phyloP scores from a whole-genome alignment of 1,140 invertebrate genomes.

The Tetramorium simillimum region DNA sequence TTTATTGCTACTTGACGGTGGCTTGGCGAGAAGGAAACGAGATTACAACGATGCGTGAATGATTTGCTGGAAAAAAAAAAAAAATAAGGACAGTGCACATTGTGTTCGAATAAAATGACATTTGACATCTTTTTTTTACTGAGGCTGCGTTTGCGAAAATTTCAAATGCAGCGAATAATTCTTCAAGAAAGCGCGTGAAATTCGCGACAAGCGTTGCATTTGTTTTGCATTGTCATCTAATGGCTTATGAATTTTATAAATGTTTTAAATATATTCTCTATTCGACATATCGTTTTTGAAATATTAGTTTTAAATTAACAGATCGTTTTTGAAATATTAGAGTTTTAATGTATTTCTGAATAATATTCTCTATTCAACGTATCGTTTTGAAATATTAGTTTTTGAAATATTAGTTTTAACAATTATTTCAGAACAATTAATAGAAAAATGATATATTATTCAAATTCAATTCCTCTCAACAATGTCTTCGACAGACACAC shows the following conservation, averaged over 20 bases:
- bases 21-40: constrained; percentile 13
- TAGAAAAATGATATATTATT: neutral
- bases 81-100: neutral
- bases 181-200: neutral
- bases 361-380: neutral
- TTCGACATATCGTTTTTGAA: neutral
- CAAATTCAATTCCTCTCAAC: neutral
- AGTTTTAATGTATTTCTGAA: neutral
- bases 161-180: neutral
- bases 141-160: neutral
- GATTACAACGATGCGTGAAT: constrained; percentile 23
- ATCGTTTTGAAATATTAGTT: neutral
- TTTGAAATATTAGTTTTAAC: too few relatives aligned
- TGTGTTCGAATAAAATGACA: neutral
- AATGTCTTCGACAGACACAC: neutral
- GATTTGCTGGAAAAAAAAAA: neutral
- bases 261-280: neutral
- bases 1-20: constrained; percentile 42
- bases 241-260: neutral
- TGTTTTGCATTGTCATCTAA: neutral
- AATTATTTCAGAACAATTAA: neutral
- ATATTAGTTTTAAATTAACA: too few relatives aligned
- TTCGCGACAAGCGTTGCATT: neutral
- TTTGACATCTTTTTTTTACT: neutral
- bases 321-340: too few relatives aligned